Conservation (phyloP, 2,797 vertebrate species). For the Chrysocyon brachyurus region DNA sequence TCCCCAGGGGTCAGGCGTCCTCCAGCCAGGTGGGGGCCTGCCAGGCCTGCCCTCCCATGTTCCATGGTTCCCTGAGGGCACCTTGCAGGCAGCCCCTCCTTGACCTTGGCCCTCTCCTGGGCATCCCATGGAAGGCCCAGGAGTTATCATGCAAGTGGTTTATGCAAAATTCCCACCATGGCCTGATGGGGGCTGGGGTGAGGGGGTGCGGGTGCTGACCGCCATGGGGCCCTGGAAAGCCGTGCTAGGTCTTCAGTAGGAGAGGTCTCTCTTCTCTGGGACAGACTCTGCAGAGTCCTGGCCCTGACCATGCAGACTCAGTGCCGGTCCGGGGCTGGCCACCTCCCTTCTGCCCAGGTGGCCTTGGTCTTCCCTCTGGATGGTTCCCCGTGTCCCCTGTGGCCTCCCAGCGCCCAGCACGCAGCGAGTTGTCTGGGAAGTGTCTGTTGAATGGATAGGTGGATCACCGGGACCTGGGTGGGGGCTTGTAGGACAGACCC, state of each 20-base stretch:
- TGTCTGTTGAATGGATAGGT: not conserved
- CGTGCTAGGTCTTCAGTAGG: not conserved
- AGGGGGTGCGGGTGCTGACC: fast-evolving
- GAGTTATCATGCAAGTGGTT: not conserved
- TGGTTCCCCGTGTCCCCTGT: fast-evolving
- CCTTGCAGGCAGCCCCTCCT: not conserved
- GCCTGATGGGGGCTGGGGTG: not conserved
- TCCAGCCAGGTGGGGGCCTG: fast-evolving
- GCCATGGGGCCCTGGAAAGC: too few relatives aligned
- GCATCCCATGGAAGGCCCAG: fast-evolving
- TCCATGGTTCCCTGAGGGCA: not conserved
- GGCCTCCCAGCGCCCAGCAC: not conserved
- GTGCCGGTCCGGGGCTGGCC: not conserved
- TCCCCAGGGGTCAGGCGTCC: not conserved
- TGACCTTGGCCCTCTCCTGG: not conserved
- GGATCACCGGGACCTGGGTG: fast-evolving
- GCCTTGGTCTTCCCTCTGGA: not conserved
- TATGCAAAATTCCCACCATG: not conserved
- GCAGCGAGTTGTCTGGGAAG: fast-evolving
- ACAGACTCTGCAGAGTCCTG: not conserved
- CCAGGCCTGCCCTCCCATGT: not conserved
- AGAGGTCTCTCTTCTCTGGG: not conserved
- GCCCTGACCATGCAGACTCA: not conserved
- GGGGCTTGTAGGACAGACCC: not conserved
- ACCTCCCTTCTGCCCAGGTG: not conserved